Evolutionary conservation across 2,797 vertebrate species (phyloP).

Genomic region (Pantherophis alleghaniensis): DNA sequence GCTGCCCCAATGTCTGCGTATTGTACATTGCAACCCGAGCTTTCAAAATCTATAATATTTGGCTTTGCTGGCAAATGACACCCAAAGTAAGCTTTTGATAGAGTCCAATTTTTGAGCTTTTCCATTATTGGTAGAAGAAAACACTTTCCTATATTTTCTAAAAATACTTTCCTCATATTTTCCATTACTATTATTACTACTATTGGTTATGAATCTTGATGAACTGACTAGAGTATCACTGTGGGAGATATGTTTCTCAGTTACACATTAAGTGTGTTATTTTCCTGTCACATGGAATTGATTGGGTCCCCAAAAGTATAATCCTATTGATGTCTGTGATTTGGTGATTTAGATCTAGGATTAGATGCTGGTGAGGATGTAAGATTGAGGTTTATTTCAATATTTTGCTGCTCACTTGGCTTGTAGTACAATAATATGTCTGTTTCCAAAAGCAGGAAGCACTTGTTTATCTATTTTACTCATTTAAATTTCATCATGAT

Average conservation of each 20-base stretch:
- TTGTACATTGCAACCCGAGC: not conserved
- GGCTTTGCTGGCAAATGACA: not conserved
- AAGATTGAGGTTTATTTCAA: not conserved
- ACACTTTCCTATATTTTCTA: not conserved
- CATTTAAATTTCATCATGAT: not conserved
- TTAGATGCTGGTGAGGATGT: not conserved
- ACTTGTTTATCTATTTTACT: not conserved
- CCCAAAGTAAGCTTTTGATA: not conserved
- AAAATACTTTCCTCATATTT: not conserved
- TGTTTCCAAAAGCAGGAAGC: not conserved
- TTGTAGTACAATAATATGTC: not conserved
- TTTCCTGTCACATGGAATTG: not conserved
- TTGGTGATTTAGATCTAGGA: not conserved
- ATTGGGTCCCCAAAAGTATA: not conserved
- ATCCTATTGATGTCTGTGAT: not conserved
- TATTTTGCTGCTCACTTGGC: not conserved
- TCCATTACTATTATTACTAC: not conserved
- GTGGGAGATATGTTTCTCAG: not conserved
- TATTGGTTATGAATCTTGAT: not conserved
- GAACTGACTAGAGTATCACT: not conserved
- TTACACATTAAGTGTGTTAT: not conserved
- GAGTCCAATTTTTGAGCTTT: not conserved
- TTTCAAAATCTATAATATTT: not conserved
- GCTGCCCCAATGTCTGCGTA: not conserved
- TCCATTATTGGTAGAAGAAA: not conserved